Percentiles rank a stretch among this genome's conserved stretches.
Conservation (phyloP, 2,797 vertebrate genomes). For the Oryzias dopingdopingensis region DNA sequence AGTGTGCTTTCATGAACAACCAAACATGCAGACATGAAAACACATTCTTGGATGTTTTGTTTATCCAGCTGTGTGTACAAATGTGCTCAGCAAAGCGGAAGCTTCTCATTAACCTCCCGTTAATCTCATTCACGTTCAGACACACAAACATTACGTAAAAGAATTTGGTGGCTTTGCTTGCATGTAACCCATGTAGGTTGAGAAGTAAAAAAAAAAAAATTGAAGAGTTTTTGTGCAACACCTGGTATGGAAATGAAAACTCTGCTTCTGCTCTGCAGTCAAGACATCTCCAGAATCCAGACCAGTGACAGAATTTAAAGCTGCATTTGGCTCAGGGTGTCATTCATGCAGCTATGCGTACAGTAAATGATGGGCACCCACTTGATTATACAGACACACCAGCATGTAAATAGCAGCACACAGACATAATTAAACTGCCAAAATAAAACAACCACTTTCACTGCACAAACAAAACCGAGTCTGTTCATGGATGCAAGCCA, state of each 20-base stretch:
- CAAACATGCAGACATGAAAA: conserved; percentile 48
- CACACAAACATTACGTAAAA: conserved; percentile 31
- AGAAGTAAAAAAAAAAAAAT: too few relatives aligned
- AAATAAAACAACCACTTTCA: conserved; percentile 5
- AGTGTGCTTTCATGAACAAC: conserved; percentile 45
- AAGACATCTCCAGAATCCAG: background rate
- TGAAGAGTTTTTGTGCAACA: too few relatives aligned
- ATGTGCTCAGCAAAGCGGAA: conserved; percentile 32
- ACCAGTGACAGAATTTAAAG: background rate
- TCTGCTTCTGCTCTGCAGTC: too few relatives aligned
- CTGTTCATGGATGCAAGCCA: background rate
- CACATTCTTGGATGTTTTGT: conserved; percentile 42
- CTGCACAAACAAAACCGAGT: conserved; percentile 8
- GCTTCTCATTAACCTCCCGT: conserved; percentile 40
- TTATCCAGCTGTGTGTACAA: conserved; percentile 19
- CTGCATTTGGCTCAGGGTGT: background rate
- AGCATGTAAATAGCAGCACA: conserved; percentile 5
- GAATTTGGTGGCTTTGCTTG: conserved; percentile 13
- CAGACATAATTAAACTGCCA: conserved; percentile 5
- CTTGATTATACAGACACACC: background rate
- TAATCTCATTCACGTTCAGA: conserved; percentile 27
- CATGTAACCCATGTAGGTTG: background rate
- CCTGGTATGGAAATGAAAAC: too few relatives aligned
- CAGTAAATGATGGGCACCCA: background rate
- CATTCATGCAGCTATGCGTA: background rate